Percentiles rank a stretch among this genome's conserved stretches.
Conservation (phyloP, 2,797 vertebrate species). For the Spea hammondii region DNA sequence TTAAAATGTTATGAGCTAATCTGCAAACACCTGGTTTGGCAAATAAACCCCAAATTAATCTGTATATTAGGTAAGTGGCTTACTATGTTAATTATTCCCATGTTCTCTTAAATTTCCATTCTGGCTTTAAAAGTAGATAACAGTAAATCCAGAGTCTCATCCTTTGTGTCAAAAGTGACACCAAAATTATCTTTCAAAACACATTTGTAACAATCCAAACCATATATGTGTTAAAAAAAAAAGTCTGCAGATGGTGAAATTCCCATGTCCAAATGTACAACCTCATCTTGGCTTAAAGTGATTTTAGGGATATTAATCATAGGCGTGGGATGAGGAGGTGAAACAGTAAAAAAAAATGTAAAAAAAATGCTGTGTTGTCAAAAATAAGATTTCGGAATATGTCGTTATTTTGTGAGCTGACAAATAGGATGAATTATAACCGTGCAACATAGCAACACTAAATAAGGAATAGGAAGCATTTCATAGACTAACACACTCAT, state of each 20-base stretch:
- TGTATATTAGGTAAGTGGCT: too few relatives aligned
- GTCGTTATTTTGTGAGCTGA: slow-evolving; percentile 25
- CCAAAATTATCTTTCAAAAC: neutral
- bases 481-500: slow-evolving; percentile 11
- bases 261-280: slow-evolving; percentile 30
- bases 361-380: slow-evolving; percentile 40
- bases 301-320: slow-evolving; percentile 41
- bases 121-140: too few relatives aligned
- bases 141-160: too few relatives aligned
- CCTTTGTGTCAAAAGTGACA: neutral
- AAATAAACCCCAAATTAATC: too few relatives aligned
- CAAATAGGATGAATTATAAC: slow-evolving; percentile 30
- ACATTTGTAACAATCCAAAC: neutral
- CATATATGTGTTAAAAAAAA: neutral
- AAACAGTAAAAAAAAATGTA: neutral
- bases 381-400: slow-evolving; percentile 39
- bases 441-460: slow-evolving; percentile 19
- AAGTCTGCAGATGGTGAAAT: neutral
- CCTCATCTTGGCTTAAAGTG: slow-evolving; percentile 25
- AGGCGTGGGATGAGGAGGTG: slow-evolving; percentile 25
- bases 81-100: too few relatives aligned
- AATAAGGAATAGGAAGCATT: slow-evolving; percentile 35
- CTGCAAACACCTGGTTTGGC: too few relatives aligned
- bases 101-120: too few relatives aligned
- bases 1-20: too few relatives aligned